Base-by-base conservation (phyloP, 2,797 vertebrate genomes). In the Channa striata region DNA sequence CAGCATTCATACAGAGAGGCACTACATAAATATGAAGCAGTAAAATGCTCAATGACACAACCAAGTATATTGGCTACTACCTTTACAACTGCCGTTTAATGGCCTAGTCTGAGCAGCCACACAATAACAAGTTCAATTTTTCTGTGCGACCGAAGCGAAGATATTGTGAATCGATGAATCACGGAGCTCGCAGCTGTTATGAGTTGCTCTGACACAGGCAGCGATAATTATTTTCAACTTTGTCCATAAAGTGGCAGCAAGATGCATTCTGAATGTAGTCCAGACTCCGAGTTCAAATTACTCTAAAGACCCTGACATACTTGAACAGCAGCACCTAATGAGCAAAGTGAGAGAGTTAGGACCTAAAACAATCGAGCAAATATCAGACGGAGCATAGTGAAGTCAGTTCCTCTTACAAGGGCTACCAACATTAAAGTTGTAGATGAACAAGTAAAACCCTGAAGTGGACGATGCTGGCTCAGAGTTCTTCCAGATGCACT, bases 1-100 rank as follows among this genome's bases (percentile, higher is more conserved):
- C 34, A 42, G 30, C 66, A 62, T 62, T 52, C 51, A 42, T 37
- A 60, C 47, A 66, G 34, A 17, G 49, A 49, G 14, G 43, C 43
- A 23, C 64, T 20, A 20, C 34, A 79, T 73, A 52, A 59, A 73
- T 51, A 59, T 33, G 42, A 56, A 51, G 61, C 17, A 61, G 17
- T 74, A 16, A 59, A 58, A 51, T 34, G 17, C n/a, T 59, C 52
- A 12, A 21, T 71, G 49, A 56, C 49, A 48, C 53, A 34, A 12
- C 63, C 17, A 56, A 25, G 43, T 59, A 34, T 39, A 59, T 44
- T 48, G 33, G 36, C 69, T n/a, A 1, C 57, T 30, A 34, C 46
- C 14, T 78, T 60, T 59, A 58, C 48, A 42, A 25, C 30, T 40
- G 21, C 25, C 37, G 40, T 44, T 57, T 63, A 60, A 67, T 19